Conservation (phyloP, 2,113 vertebrate genomes). For the Balaeniceps rex region DNA sequence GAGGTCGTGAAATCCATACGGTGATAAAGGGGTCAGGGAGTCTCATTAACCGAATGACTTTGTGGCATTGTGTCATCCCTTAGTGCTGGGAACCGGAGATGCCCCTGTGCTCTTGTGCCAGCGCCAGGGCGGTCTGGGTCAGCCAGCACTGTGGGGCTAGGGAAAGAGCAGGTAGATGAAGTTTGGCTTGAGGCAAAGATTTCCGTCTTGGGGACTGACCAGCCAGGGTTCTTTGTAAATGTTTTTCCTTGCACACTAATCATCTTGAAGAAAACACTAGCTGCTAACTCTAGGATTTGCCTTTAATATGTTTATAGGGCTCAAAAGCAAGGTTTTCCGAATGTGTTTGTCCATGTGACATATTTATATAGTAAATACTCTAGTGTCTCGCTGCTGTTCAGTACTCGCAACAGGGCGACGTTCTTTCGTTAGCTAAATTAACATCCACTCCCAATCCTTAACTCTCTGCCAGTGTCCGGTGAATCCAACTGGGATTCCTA, state of each 20-base stretch:
- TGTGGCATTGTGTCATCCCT: conserved; percentile 15
- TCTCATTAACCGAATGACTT: background rate
- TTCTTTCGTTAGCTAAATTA: conserved; percentile 36
- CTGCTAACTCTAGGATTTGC: conserved; percentile 75
- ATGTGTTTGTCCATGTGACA: conserved; percentile 63
- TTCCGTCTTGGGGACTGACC: conserved; percentile 43
- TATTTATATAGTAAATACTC: conserved; percentile 59
- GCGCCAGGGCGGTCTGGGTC: background rate
- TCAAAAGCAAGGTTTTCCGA: conserved; percentile 62
- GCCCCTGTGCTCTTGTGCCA: background rate
- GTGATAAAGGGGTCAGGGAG: conserved; percentile 51
- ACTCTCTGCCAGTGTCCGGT: background rate
- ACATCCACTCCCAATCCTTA: conserved; percentile 27
- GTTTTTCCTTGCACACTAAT: conserved; percentile 61
- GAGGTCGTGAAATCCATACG: conserved; percentile 41
- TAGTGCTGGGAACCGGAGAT: conserved; percentile 36
- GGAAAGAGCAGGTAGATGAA: background rate
- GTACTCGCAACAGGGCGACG: conserved; percentile 4
- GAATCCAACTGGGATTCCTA: conserved; percentile 8
- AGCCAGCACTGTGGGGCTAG: background rate
- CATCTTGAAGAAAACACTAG: conserved; percentile 73
- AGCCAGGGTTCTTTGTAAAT: conserved; percentile 65
- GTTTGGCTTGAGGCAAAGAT: conserved; percentile 50
- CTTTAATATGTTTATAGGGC: conserved; percentile 69
- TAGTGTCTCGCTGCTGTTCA: conserved; percentile 55